Evolutionary conservation across 2,888 invertebrate species (phyloP).

Genomic region (Synergus japonicus): DNA sequence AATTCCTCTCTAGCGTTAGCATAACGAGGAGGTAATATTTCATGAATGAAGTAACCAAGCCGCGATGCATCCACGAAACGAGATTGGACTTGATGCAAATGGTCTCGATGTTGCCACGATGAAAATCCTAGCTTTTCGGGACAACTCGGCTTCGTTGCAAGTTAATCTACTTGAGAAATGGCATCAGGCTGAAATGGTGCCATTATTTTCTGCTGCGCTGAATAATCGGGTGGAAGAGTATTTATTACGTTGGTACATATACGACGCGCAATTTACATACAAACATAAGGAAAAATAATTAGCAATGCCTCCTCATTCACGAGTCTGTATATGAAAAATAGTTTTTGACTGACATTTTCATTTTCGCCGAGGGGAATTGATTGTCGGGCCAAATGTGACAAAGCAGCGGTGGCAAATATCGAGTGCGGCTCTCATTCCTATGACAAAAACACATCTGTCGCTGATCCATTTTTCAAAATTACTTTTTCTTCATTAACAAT

Average conservation of each 20-base stretch:
- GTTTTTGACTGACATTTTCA: conserved; percentile 20
- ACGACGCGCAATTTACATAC: not conserved
- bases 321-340: conserved; percentile 9
- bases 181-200: conserved; percentile 7
- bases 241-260: not conserved
- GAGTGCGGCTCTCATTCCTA: not conserved
- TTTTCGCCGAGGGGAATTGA: conserved; percentile 18
- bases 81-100: conserved; percentile 38
- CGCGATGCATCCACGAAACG: conserved; percentile 29
- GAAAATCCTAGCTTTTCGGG: conserved; percentile 30
- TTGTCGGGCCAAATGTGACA: conserved; percentile 14
- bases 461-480: not conserved
- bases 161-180: conserved; percentile 28
- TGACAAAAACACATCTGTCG: not conserved
- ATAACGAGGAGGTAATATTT: conserved; percentile 38
- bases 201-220: conserved; percentile 13
- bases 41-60: conserved; percentile 37
- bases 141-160: not conserved
- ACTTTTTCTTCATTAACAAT: not conserved
- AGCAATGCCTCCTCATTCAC: not conserved
- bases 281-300: not conserved
- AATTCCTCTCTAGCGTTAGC: conserved; percentile 4
- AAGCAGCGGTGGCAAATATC: not conserved
- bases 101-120: conserved; percentile 30
- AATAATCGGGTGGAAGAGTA: conserved; percentile 4